Conservation (phyloP, 2,888 invertebrate genomes). For the Theretra japonica region DNA sequence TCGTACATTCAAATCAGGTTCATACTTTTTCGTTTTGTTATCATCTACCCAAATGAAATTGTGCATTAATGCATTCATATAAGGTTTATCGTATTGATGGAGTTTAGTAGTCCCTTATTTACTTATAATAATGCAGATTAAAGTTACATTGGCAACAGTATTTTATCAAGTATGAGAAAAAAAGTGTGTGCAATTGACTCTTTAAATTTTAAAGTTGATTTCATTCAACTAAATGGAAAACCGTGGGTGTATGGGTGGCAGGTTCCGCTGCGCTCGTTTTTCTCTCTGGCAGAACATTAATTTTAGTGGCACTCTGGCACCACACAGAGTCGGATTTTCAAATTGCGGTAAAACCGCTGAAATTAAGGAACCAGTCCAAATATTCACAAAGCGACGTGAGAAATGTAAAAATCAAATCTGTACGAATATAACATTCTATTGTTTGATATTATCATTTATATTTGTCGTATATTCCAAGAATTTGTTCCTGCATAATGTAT, state of each 20-base stretch:
- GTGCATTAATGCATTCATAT: too few relatives aligned
- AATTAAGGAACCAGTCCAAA: constrained; percentile 61
- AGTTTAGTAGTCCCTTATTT: background rate
- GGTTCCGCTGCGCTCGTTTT: constrained; percentile 74
- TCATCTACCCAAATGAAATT: too few relatives aligned
- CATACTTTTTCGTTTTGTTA: too few relatives aligned
- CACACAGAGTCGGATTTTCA: constrained; percentile 72
- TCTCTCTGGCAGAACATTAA: constrained; percentile 82
- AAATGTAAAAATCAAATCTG: constrained; percentile 14
- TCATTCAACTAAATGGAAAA: constrained; percentile 57
- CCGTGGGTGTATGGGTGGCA: constrained; percentile 55
- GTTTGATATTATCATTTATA: too few relatives aligned
- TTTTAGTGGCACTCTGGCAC: constrained; percentile 78
- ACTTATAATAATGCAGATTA: background rate
- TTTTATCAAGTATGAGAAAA: constrained; percentile 34
- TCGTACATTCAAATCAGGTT: too few relatives aligned
- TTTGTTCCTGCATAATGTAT: too few relatives aligned
- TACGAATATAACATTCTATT: too few relatives aligned
- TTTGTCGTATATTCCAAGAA: too few relatives aligned
- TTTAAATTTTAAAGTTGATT: constrained; percentile 54
- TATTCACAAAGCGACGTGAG: constrained; percentile 49
- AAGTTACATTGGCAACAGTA: background rate
- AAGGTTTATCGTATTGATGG: background rate
- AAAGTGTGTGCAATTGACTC: constrained; percentile 35
- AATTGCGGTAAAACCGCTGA: constrained; percentile 72